These are phyloP conservation scores for Graphium colonna DNA, from an alignment of 2,888 invertebrate genomes.

Conservation along the genomic window DNA sequence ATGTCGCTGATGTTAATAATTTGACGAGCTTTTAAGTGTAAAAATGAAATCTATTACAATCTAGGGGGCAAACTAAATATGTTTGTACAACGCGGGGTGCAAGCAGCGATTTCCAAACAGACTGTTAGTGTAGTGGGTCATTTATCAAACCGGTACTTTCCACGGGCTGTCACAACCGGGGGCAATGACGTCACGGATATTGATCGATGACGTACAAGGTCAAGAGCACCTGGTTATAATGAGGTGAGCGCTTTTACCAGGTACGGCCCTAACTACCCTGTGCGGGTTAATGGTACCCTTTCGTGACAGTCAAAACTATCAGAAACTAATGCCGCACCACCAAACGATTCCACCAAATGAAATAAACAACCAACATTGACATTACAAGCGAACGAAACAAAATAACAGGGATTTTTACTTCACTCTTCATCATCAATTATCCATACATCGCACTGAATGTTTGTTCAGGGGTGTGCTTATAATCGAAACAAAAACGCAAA, in stretches of 20 bases:
- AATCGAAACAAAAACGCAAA: slow-evolving; percentile 5
- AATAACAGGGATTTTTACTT: not conserved
- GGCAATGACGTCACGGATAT: slow-evolving; percentile 53
- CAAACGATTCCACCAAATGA: slow-evolving; percentile 27
- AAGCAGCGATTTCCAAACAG: slow-evolving; percentile 34
- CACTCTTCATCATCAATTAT: not conserved
- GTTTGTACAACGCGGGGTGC: slow-evolving; percentile 15
- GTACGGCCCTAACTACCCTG: slow-evolving; percentile 38
- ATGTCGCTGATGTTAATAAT: not conserved
- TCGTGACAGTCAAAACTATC: slow-evolving; percentile 27
- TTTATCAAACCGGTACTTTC: slow-evolving; percentile 48
- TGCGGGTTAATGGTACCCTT: slow-evolving; percentile 37
- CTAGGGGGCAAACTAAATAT: slow-evolving; percentile 6
- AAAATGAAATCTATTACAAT: slow-evolving; percentile 9
- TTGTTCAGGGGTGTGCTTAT: not conserved
- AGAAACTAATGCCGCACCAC: slow-evolving; percentile 21
- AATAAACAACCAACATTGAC: slow-evolving; percentile 20
- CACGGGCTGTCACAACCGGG: slow-evolving; percentile 35
- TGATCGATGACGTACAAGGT: slow-evolving; percentile 64
- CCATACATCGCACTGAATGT: not conserved
- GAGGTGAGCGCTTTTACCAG: slow-evolving; percentile 39
- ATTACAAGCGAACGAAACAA: slow-evolving; percentile 5
- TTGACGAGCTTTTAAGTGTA: not conserved
- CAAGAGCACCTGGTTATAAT: slow-evolving; percentile 36
- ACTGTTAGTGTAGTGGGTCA: slow-evolving; percentile 40